A percentile compares a stretch with the other conserved stretches of the same genome.
Conservation (phyloP, 2,113 vertebrate genomes). For the Piliocolobus tephrosceles region DNA sequence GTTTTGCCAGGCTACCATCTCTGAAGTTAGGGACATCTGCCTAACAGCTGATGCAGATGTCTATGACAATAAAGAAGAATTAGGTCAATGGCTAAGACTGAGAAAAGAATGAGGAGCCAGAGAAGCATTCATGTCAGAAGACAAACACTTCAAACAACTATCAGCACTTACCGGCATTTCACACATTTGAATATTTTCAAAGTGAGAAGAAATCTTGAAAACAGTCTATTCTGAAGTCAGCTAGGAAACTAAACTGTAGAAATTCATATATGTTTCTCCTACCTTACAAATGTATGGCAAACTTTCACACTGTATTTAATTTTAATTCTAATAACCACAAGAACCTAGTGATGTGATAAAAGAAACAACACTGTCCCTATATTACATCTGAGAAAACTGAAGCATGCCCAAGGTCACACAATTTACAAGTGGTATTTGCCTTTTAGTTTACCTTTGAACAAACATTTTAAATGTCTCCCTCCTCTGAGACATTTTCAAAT, state of each 20-base stretch:
- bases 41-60: not conserved
- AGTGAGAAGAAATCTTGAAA: not conserved
- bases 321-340: constrained; percentile 6
- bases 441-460: not conserved
- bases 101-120: not conserved
- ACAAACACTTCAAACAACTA: not conserved
- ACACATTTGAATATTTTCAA: not conserved
- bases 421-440: not conserved
- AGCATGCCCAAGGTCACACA: not conserved
- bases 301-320: not conserved
- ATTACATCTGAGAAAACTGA: not conserved
- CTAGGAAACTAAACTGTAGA: not conserved
- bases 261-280: not conserved
- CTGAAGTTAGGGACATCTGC: not conserved
- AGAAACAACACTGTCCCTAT: not conserved
- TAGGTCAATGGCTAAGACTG: not conserved
- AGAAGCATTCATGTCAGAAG: not conserved
- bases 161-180: not conserved
- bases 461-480: not conserved
- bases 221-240: not conserved
- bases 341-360: not conserved
- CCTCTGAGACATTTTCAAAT: not conserved
- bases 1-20: not conserved
- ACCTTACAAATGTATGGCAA: not conserved
- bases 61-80: not conserved